Percentiles rank a stretch among this genome's conserved stretches.
Evolutionary conservation across 1,140 invertebrate genomes (phyloP).

Genomic region (Chrysomallon squamiferum): DNA sequence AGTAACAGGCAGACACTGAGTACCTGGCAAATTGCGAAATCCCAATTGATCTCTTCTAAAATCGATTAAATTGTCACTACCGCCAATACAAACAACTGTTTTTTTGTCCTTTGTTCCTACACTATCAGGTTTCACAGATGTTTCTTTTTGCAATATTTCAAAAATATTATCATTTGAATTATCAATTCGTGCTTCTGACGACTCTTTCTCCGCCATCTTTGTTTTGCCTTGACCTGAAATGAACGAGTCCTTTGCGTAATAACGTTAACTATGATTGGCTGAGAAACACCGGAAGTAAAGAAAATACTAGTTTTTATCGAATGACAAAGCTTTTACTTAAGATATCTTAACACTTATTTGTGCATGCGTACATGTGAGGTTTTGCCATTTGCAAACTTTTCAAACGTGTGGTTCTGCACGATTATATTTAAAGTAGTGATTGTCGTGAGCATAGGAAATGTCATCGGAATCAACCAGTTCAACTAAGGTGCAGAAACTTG

Average conservation of each 20-base stretch:
- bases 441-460: conserved; percentile 20
- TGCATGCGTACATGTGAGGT: conserved; percentile 22
- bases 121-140: conserved; percentile 18
- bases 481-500: conserved; percentile 31
- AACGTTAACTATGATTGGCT: conserved; percentile 26
- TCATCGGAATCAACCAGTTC: conserved; percentile 24
- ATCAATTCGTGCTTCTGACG: conserved; percentile 19
- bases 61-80: conserved; percentile 24
- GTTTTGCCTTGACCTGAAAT: conserved; percentile 38
- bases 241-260: neutral
- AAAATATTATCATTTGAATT: conserved; percentile 42
- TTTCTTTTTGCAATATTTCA: conserved; percentile 42
- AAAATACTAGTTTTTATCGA: conserved; percentile 21
- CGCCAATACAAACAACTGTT: conserved; percentile 46
- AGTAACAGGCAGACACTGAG: conserved; percentile 26
- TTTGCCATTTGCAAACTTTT: conserved; percentile 20
- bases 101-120: conserved; percentile 16
- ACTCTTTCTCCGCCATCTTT: conserved; percentile 67
- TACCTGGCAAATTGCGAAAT: conserved; percentile 59
- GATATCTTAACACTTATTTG: neutral
- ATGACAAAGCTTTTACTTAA: conserved; percentile 13
- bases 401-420: conserved; percentile 21
- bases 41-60: conserved; percentile 46
- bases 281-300: conserved; percentile 7
- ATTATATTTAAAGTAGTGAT: neutral